Conservation (phyloP, 2,113 vertebrate genomes). For the Gavia stellata region DNA sequence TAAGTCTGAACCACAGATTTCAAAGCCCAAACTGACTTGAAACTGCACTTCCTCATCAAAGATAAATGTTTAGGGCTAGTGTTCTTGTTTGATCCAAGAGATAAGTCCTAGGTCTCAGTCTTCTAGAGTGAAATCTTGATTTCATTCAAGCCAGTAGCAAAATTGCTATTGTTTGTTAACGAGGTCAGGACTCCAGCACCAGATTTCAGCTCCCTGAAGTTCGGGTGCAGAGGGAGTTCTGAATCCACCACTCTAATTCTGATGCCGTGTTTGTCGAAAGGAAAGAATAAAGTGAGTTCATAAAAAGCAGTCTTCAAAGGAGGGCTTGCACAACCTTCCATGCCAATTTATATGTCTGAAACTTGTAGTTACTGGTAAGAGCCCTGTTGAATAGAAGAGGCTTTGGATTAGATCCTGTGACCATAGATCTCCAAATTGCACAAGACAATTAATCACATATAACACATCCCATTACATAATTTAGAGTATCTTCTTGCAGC, state of each 20-base stretch:
- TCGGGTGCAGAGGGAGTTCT: background rate
- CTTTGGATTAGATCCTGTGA: background rate
- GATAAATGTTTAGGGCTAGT: constrained; percentile 43
- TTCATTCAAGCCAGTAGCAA: constrained; percentile 51
- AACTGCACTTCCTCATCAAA: constrained; percentile 45
- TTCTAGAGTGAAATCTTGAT: constrained; percentile 27
- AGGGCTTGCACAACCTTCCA: background rate
- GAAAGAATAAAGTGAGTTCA: background rate
- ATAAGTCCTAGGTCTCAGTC: background rate
- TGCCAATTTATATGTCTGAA: background rate
- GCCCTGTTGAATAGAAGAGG: background rate
- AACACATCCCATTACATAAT: background rate
- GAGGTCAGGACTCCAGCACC: background rate
- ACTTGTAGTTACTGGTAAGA: background rate
- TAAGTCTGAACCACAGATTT: background rate
- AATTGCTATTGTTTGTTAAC: constrained; percentile 47
- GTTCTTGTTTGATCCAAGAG: constrained; percentile 51
- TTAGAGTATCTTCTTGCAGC: background rate
- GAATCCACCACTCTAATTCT: background rate
- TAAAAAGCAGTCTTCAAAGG: background rate
- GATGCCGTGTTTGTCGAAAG: background rate
- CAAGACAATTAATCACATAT: background rate
- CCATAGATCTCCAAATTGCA: background rate
- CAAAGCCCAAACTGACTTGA: constrained; percentile 27
- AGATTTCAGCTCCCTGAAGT: constrained; percentile 27